Base-by-base conservation (phyloP, 37 sponge, comb jelly and placozoan species). In the Haliclona indistincta region DNA sequence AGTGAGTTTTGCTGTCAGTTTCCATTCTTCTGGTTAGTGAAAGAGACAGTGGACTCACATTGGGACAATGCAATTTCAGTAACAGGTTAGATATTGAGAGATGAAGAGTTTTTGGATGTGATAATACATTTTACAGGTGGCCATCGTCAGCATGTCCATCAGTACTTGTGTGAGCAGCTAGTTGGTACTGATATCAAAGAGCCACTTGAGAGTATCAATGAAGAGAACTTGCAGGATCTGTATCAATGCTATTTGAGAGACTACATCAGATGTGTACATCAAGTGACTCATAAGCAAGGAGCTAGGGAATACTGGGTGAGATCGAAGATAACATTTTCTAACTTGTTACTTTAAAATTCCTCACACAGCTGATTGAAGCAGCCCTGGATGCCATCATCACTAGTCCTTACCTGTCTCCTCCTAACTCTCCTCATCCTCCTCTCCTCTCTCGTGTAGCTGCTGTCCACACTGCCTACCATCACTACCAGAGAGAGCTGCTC, bases 11-110 rank as follows among this genome's bases (percentile, higher is more conserved):
- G 56, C 30, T 94, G 90, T 39, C 65, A 84, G 44, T 70, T 95
- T 20, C 95, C 95, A 3, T 95, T 95, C 71, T 95, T 85, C 0
- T 95, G 95, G 95, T 47, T 90, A 4, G 53, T 95, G 29, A 83
- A 75, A 55, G 74, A 81, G 23, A 42, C 78, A 10, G 43, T 95
- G 33, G 85, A 95, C 28, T 43, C 64, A 29, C 83, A 78, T 52
- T 75, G 73, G 77, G 70, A 69, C 44, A 89, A 47, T 79, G 71
- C 64, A 40, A 55, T 22, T 51, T 22, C 38, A 29, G 33, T 11
- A 10, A 37, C 28, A 36, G 36, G 74, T 56, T 56, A 36, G 17
- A 11, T 13, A n/a, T 34, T 54, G 2, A 34, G 43, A 45, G 32
- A 43, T 43, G 43, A 25, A 11, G 37, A 40, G 37, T 22, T 11